phyloP scores from a whole-genome alignment of 2,797 vertebrate species.

The Lepilemur septentrionalis region DNA sequence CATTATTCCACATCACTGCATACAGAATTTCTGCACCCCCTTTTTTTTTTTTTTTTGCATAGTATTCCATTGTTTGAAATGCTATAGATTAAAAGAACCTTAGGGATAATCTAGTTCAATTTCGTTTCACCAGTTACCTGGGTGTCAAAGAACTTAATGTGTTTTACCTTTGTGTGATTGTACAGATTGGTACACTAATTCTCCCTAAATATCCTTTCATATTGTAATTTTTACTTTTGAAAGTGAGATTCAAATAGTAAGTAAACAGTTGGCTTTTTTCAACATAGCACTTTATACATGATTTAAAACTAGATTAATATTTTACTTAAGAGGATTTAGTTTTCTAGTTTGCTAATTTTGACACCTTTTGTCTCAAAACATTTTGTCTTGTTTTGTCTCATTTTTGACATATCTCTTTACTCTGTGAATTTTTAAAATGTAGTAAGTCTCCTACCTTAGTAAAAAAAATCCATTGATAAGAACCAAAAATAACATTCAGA shows the following conservation, averaged over 20 bases:
- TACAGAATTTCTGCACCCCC: not conserved
- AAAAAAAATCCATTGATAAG: not conserved
- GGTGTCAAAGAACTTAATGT: not conserved
- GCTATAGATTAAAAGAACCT: not conserved
- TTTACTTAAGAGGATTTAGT: slow-evolving; percentile 19
- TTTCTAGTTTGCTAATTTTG: slow-evolving; percentile 3
- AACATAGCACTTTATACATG: not conserved
- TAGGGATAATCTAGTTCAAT: not conserved
- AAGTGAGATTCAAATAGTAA: slow-evolving; percentile 12
- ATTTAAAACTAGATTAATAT: not conserved
- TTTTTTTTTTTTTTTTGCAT: not conserved
- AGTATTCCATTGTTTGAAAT: not conserved
- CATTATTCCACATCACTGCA: not conserved
- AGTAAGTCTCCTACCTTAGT: not conserved
- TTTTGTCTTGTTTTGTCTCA: not conserved
- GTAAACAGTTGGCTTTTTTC: not conserved
- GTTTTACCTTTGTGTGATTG: not conserved
- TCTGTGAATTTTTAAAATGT: not conserved
- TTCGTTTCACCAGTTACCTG: not conserved
- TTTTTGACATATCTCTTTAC: not conserved
- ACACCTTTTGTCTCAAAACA: not conserved
- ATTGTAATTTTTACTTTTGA: slow-evolving; percentile 36
- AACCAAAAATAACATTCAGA: not conserved
- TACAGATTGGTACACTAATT: not conserved
- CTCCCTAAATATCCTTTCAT: not conserved